A percentile compares a stretch with the other conserved stretches of the same genome.
phyloP scores from a whole-genome alignment of 64 coral and sea anemone genomes.

The Cladopsammia gracilis region DNA sequence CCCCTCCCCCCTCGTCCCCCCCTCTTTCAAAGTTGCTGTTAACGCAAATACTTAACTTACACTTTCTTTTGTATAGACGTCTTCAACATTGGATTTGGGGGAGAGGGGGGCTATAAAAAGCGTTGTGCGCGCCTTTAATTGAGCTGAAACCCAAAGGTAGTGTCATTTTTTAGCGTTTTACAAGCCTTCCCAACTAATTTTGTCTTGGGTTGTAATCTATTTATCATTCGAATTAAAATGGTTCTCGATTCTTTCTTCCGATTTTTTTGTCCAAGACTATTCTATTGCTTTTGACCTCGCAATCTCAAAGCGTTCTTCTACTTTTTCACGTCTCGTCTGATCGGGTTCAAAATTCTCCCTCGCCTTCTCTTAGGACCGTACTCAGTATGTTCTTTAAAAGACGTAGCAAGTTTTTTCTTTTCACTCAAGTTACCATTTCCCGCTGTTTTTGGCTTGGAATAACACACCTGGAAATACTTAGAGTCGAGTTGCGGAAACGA shows the following conservation, averaged over 20 bases:
- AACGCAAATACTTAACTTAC: no score
- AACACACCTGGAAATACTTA: background rate
- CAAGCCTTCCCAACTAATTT: no score
- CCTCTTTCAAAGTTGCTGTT: no score
- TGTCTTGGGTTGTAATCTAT: no score
- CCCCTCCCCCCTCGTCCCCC: no score
- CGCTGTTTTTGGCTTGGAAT: background rate
- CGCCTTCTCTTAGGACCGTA: background rate
- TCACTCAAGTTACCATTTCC: background rate
- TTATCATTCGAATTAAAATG: no score
- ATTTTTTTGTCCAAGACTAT: background rate
- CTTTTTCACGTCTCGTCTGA: conserved; percentile 7
- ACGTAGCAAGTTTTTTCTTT: conserved; percentile 7
- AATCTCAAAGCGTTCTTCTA: background rate
- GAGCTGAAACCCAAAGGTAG: no score
- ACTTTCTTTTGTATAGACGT: no score
- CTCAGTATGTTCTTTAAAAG: background rate
- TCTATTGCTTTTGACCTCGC: background rate
- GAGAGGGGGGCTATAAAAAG: no score
- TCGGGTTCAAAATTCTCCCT: background rate
- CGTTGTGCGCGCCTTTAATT: no score
- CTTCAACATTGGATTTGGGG: no score
- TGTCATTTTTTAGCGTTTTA: no score
- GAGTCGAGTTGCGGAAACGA: background rate
- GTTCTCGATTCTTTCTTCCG: background rate